phyloP scores from a whole-genome alignment of 2,797 vertebrate species.

The Parotocinclus haroldoi region DNA sequence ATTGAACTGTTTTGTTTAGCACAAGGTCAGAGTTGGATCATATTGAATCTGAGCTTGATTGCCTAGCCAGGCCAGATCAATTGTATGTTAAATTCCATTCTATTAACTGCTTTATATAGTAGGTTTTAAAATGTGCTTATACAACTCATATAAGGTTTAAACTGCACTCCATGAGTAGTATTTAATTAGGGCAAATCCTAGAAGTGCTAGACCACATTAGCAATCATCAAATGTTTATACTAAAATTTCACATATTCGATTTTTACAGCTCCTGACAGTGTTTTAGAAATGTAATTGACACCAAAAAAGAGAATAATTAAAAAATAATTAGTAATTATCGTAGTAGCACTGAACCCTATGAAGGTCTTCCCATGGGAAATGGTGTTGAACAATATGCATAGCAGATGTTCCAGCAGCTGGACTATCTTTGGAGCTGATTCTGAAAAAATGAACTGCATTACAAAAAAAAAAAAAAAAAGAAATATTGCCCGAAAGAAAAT shows the following conservation, averaged over 20 bases:
- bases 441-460: background rate
- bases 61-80: slow-evolving; percentile 23
- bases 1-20: slow-evolving; percentile 48
- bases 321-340: slow-evolving; percentile 66
- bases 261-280: slow-evolving; percentile 7
- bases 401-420: slow-evolving; percentile 69
- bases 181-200: background rate
- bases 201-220: background rate
- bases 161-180: background rate
- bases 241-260: background rate
- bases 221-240: background rate
- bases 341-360: slow-evolving; percentile 49
- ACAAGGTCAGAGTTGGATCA: slow-evolving; percentile 45
- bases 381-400: slow-evolving; percentile 55
- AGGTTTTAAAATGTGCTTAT: background rate
- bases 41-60: slow-evolving; percentile 19
- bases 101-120: slow-evolving; percentile 10
- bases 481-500: too few relatives aligned
- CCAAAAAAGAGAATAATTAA: slow-evolving; percentile 38
- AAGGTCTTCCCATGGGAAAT: slow-evolving; percentile 58
- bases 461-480: background rate
- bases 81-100: slow-evolving; percentile 20
- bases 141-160: background rate
- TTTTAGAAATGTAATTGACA: background rate
- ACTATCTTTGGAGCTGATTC: background rate